Evolutionary conservation across 2,113 vertebrate genomes (phyloP).

Genomic region (Microtus pennsylvanicus): DNA sequence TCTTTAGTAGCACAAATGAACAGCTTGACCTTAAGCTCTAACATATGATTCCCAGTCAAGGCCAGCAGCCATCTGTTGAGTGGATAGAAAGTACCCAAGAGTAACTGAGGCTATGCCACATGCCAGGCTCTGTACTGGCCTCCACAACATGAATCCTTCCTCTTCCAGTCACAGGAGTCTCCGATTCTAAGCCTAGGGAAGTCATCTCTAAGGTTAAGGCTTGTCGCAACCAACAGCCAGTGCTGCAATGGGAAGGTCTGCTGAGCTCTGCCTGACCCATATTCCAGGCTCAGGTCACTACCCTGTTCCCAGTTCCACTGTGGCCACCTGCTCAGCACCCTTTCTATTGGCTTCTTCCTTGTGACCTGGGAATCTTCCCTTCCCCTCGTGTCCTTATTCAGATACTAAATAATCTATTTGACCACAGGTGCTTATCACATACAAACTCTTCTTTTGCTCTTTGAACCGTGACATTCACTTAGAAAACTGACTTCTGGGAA

Average conservation of each 20-base stretch:
- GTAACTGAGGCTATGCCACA: fast-evolving
- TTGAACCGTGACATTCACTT: background rate
- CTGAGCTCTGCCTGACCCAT: background rate
- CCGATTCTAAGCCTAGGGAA: background rate
- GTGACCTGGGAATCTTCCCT: too few species aligned
- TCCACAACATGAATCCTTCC: fast-evolving
- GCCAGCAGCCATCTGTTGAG: background rate
- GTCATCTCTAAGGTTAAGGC: background rate
- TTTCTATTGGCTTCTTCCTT: fast-evolving
- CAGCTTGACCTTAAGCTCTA: background rate
- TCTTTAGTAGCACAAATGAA: background rate
- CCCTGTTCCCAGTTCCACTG: fast-evolving
- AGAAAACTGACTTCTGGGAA: background rate
- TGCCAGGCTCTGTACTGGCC: fast-evolving
- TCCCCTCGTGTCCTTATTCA: background rate
- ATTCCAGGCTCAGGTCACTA: fast-evolving
- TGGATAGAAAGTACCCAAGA: background rate
- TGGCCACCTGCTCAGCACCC: fast-evolving
- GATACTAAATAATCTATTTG: background rate
- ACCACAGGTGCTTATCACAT: fast-evolving
- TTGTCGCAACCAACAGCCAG: background rate
- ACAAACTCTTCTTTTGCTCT: background rate
- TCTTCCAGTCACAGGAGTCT: background rate
- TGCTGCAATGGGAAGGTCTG: background rate
- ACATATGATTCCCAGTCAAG: background rate